These are phyloP conservation scores for Maconellicoccus hirsutus DNA, from an alignment of 1,140 invertebrate genomes.

Conservation along the genomic window DNA sequence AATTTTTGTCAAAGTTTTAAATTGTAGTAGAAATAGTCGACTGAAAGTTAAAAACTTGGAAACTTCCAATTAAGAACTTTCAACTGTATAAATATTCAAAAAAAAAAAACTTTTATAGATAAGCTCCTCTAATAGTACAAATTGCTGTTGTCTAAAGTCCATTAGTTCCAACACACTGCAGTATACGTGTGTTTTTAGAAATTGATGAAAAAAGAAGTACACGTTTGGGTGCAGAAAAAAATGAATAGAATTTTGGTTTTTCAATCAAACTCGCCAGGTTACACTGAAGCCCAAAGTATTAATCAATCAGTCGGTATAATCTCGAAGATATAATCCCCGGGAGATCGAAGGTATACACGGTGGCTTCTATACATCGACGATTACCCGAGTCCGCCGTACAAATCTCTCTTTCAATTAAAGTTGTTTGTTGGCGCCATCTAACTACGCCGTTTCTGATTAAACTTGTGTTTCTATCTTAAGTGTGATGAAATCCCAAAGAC, in stretches of 20 bases:
- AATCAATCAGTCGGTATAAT: not conserved
- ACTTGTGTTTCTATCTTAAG: slow-evolving; percentile 19
- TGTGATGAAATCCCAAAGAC: slow-evolving; percentile 22
- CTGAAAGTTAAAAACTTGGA: not conserved
- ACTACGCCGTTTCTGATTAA: slow-evolving; percentile 12
- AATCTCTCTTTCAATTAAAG: slow-evolving; percentile 18
- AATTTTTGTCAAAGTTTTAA: not conserved
- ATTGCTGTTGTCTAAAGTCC: no score
- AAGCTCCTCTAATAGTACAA: no score
- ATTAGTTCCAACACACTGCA: no score
- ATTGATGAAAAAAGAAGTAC: no score
- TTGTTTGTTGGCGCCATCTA: slow-evolving; percentile 11
- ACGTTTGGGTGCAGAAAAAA: no score
- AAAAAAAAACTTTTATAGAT: not conserved
- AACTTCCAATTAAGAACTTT: not conserved
- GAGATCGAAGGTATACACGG: not conserved
- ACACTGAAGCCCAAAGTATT: not conserved
- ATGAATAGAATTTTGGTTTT: no score
- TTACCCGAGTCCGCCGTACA: slow-evolving; percentile 6
- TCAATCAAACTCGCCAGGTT: no score
- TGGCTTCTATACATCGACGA: not conserved
- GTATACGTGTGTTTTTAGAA: no score
- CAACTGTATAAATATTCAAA: slow-evolving; percentile 1
- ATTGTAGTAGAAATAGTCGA: not conserved
- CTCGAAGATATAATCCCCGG: slow-evolving; percentile 2